Evolutionary conservation across 2,113 vertebrate genomes (phyloP), one percentile per base, ranked within the genome.

Genomic region (Chionodraco myersi): DNA sequence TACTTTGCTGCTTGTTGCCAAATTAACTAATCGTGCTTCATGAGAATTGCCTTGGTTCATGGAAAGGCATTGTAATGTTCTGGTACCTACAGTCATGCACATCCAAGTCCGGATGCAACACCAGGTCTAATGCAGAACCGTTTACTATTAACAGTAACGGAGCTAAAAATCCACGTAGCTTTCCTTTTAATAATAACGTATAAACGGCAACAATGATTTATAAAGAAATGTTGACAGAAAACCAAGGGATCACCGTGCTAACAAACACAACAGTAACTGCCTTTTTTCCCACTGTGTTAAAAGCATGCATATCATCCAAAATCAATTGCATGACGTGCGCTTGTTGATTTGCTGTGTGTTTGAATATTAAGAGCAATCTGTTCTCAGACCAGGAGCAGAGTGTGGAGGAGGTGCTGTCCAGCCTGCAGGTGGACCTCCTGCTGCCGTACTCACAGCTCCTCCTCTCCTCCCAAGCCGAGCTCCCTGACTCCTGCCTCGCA

Each of bases 401-500:
- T 60, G 85, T 95, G 80, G 92, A 94, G 61, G 92, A 93, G 77
- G 86, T 96, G 71, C 89, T 94, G 69, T 96, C 96, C 0, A 71
- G 90, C 34, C 88, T 98, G 65, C 95, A 96, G 74, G 81, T 95
- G 6, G 93, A 85, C 0, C 80, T 96, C 44, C 95, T 94, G 53
- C 94, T 96, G 76, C 94, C 96, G 0, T 96, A 94, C 18, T 89
- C 93, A 0, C 94, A 97, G 53, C 87, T 99, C 30, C 89, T 82
- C 0, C 94, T 91, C 18, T 52, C 61, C 65, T 69, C 65, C 6
- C 26, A 12, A 0, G 30, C 53, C 0, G 75, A 84, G 15, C 90
- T 98, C 79, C 97, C 97, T 0, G 95, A 96, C 74, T 88, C 95
- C 68, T 98, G 97, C 54, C 91, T 99, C 34, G 93, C 87, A 1